Percentiles rank a stretch among this genome's conserved stretches.
Conservation (phyloP, 2,797 vertebrate species). For the Clangula hyemalis region DNA sequence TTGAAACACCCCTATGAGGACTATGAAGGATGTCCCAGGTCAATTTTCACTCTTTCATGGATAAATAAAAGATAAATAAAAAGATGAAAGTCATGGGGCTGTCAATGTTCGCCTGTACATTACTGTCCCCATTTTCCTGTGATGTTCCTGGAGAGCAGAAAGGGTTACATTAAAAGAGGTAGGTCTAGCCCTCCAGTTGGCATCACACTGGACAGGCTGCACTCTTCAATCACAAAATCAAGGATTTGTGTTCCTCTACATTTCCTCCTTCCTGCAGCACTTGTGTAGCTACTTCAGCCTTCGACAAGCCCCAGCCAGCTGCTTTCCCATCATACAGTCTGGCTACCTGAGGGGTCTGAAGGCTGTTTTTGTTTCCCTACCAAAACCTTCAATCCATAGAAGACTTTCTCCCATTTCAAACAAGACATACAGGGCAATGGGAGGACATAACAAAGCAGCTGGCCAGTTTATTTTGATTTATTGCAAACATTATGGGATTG, state of each 20-base stretch:
- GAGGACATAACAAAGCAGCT: constrained; percentile 26
- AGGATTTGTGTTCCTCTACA: not conserved
- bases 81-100: not conserved
- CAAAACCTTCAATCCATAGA: constrained; percentile 2
- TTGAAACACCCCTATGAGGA: not conserved
- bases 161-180: not conserved
- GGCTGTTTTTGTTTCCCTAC: not conserved
- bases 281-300: not conserved
- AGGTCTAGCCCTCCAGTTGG: not conserved
- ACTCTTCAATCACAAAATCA: not conserved
- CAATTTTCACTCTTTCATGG: not conserved
- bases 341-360: not conserved
- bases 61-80: not conserved
- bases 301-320: not conserved
- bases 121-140: not conserved
- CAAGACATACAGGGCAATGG: not conserved
- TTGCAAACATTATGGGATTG: constrained; percentile 18
- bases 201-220: not conserved
- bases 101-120: not conserved
- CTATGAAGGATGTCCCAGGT: not conserved
- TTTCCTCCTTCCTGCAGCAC: not conserved
- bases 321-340: not conserved
- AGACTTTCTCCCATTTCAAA: constrained; percentile 7
- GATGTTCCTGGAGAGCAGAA: not conserved
- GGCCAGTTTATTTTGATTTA: constrained; percentile 51